A percentile compares a stretch with the other conserved stretches of the same genome.
Conservation (phyloP, 2,797 vertebrate species). For the Phrynocephalus forsythii region DNA sequence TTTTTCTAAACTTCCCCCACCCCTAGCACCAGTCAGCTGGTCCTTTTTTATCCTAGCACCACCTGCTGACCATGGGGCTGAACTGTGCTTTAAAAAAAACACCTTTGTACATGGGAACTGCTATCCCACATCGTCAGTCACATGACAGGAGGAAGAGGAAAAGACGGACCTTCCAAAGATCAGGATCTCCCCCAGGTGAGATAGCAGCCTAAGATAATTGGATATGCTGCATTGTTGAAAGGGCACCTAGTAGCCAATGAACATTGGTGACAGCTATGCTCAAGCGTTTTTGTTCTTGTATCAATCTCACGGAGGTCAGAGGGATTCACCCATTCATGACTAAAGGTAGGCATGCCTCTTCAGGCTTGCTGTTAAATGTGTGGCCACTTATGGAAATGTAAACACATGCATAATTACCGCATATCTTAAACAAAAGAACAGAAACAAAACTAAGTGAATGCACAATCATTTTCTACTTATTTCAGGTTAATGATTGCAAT, state of each 20-base stretch:
- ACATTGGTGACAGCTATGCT: neutral
- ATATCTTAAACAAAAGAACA: neutral
- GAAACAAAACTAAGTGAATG: slow-evolving; percentile 9
- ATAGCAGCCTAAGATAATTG: neutral
- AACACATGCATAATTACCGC: neutral
- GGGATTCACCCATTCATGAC: neutral
- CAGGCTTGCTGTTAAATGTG: neutral
- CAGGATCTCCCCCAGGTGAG: too few relatives aligned
- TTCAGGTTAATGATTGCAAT: slow-evolving; percentile 22
- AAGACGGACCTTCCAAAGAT: too few relatives aligned
- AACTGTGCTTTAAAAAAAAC: too few relatives aligned
- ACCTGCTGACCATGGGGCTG: too few relatives aligned
- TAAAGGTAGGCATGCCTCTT: neutral
- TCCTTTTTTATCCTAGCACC: too few relatives aligned
- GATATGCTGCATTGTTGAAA: neutral
- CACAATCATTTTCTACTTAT: slow-evolving; percentile 7
- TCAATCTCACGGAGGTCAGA: slow-evolving; percentile 2
- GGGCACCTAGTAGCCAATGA: neutral
- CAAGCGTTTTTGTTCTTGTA: neutral
- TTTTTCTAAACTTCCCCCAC: too few relatives aligned
- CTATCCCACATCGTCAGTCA: too few relatives aligned
- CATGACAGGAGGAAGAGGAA: too few relatives aligned
- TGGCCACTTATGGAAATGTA: neutral
- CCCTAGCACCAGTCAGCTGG: too few relatives aligned
- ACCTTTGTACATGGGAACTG: too few relatives aligned